Conservation (phyloP, 2,888 invertebrate genomes). For the Eupithecia tripunctaria region DNA sequence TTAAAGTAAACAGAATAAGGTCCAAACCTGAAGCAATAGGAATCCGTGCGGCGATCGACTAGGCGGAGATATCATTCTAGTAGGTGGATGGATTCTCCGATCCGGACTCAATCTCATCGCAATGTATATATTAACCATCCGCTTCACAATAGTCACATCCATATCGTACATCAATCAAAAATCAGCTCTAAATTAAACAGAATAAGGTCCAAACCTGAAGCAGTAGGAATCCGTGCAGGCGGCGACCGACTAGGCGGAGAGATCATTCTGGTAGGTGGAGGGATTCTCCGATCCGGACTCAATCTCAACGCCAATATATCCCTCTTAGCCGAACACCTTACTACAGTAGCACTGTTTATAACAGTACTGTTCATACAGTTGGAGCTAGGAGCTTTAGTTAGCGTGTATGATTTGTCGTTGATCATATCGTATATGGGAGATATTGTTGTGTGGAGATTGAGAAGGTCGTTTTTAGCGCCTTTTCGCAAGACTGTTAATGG, state of each 20-base stretch:
- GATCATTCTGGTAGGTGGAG: background rate
- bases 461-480: conserved; percentile 59
- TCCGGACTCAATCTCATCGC: background rate
- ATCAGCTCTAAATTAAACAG: background rate
- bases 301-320: background rate
- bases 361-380: conserved; percentile 54
- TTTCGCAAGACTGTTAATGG: conserved; percentile 64
- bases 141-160: background rate
- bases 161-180: background rate
- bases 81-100: background rate
- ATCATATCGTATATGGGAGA: conserved; percentile 76
- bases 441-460: conserved; percentile 71
- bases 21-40: background rate
- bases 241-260: background rate
- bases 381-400: conserved; percentile 53
- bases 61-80: background rate
- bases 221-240: background rate
- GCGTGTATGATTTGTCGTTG: conserved; percentile 68
- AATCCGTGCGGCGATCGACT: background rate
- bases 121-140: background rate
- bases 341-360: background rate
- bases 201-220: background rate
- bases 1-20: background rate
- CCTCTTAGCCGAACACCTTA: background rate
- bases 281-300: background rate